Conservation (phyloP, 2,113 vertebrate genomes). For the Henicopernis longicauda region DNA sequence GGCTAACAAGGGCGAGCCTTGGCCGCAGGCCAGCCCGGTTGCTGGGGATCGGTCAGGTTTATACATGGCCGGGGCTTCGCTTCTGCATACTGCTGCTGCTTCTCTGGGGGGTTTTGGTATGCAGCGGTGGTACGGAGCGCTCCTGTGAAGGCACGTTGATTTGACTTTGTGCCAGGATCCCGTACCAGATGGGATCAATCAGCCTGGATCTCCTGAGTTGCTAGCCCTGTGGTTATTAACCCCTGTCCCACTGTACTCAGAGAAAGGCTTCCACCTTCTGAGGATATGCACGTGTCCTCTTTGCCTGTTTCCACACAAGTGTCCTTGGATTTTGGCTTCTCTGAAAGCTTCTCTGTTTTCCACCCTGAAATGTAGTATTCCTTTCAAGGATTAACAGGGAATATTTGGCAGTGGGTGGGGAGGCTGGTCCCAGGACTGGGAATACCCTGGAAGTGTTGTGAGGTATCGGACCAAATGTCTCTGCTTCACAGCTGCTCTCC, state of each 20-base stretch:
- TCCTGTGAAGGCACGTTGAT: rapidly evolving
- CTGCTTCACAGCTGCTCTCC: not conserved
- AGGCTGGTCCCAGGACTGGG: not conserved
- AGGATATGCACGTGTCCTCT: not conserved
- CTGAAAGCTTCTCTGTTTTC: not conserved
- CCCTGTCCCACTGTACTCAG: not conserved
- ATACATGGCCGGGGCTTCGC: rapidly evolving
- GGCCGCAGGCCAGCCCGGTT: not conserved
- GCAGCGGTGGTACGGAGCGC: not conserved
- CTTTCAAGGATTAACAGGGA: not conserved
- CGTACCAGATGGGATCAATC: not conserved
- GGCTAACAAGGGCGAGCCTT: not conserved
- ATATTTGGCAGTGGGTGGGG: not conserved
- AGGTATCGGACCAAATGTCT: not conserved
- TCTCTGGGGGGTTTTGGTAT: not conserved
- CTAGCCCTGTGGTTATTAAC: not conserved
- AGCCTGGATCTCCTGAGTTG: rapidly evolving
- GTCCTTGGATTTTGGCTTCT: not conserved
- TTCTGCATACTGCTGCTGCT: not conserved
- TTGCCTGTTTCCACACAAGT: rapidly evolving
- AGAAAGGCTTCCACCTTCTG: not conserved
- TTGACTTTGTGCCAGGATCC: not conserved
- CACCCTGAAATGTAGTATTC: rapidly evolving
- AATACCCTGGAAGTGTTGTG: not conserved
- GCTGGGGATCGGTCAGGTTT: rapidly evolving